Evolutionary conservation across 2,797 vertebrate genomes (phyloP).

Genomic region (Tapirus indicus): DNA sequence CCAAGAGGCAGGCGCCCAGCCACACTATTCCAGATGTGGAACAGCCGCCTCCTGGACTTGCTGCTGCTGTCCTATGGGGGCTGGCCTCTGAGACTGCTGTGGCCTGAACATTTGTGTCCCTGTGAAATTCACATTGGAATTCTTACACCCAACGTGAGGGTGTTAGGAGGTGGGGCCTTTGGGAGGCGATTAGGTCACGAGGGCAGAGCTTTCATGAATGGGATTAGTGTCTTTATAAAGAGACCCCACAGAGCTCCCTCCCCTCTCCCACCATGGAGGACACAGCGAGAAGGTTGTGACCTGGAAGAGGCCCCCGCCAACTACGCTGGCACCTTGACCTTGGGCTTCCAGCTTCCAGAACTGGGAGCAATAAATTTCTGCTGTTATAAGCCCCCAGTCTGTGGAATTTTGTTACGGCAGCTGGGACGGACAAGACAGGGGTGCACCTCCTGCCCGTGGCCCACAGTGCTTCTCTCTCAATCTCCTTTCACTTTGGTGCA

Average conservation of each 20-base stretch:
- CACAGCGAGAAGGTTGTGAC: rapidly evolving
- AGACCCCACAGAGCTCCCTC: background rate
- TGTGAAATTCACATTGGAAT: background rate
- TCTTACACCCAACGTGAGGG: too few relatives aligned
- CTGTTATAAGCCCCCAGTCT: too few relatives aligned
- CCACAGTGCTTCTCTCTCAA: background rate
- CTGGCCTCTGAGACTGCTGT: background rate
- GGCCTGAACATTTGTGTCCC: background rate
- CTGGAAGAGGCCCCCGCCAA: background rate
- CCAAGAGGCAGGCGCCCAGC: background rate
- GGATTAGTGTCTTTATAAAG: too few relatives aligned
- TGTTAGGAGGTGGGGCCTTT: too few relatives aligned
- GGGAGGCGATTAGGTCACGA: background rate
- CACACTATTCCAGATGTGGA: background rate
- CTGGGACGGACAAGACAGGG: too few relatives aligned
- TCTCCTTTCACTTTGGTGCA: too few relatives aligned
- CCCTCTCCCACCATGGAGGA: background rate
- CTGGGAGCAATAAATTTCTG: background rate
- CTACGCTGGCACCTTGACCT: rapidly evolving
- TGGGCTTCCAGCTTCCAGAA: too few relatives aligned
- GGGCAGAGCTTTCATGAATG: background rate
- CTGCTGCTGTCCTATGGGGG: rapidly evolving
- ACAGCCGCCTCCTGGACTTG: background rate
- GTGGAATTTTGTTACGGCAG: too few relatives aligned
- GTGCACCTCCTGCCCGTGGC: background rate